These are phyloP conservation scores for Drusus annulatus DNA, from an alignment of 1,140 invertebrate species.

Conservation along the genomic window DNA sequence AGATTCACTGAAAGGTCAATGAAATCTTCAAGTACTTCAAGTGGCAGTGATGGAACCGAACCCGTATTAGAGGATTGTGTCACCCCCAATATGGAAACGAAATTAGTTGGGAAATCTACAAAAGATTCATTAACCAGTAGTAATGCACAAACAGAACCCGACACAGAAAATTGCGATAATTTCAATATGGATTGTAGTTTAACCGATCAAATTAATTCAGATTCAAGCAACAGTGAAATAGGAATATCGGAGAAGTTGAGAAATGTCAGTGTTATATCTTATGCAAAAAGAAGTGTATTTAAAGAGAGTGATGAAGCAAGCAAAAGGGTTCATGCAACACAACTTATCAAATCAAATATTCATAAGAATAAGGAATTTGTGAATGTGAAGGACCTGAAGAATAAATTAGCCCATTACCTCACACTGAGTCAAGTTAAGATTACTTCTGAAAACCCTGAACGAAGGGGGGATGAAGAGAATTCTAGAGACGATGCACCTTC, in stretches of 20 bases:
- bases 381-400: slow-evolving; percentile 32
- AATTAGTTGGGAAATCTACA: too few relatives aligned
- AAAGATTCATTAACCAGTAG: not conserved
- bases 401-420: slow-evolving; percentile 31
- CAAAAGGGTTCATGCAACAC: not conserved
- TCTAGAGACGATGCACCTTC: slow-evolving; percentile 1
- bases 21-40: too few relatives aligned
- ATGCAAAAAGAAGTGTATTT: not conserved
- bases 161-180: not conserved
- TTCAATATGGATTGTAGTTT: not conserved
- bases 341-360: too few relatives aligned
- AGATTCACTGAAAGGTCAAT: too few relatives aligned
- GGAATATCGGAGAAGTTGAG: not conserved
- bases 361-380: not conserved
- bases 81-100: too few relatives aligned
- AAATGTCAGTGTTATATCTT: slow-evolving; percentile 16
- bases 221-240: not conserved
- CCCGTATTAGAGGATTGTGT: too few relatives aligned
- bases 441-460: not conserved
- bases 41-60: too few relatives aligned
- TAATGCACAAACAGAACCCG: not conserved
- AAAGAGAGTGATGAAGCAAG: slow-evolving; percentile 2
- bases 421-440: slow-evolving; percentile 17
- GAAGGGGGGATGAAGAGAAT: not conserved
- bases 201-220: not conserved